These are phyloP conservation scores for Bombus sibiricus DNA, from an alignment of 1,140 invertebrate species.

Conservation along the genomic window DNA sequence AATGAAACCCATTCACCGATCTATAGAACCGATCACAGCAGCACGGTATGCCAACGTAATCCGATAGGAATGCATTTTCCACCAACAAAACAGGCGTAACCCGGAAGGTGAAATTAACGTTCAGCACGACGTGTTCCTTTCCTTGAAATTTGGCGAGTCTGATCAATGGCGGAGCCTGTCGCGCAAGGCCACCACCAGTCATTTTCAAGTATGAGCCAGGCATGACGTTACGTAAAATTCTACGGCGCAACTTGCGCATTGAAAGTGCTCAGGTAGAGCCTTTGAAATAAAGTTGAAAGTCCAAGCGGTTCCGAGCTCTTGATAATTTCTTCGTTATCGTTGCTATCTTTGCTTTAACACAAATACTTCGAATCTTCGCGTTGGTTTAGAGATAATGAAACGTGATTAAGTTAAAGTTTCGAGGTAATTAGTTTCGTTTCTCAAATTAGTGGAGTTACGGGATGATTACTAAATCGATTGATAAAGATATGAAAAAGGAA, in stretches of 20 bases:
- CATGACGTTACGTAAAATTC: background rate
- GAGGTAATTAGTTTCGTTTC: background rate
- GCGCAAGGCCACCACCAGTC: background rate
- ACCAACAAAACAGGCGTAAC: conserved; percentile 34
- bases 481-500: background rate
- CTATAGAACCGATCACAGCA: conserved; percentile 35
- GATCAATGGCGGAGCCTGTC: no score
- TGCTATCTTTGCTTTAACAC: background rate
- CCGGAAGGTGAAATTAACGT: conserved; percentile 23
- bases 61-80: conserved; percentile 71
- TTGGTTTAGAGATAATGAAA: background rate
- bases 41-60: conserved; percentile 54
- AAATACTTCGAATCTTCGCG: background rate
- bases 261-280: background rate
- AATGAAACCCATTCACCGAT: conserved; percentile 65
- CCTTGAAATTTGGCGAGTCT: conserved; percentile 14
- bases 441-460: background rate
- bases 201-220: background rate
- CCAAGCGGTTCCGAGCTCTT: background rate
- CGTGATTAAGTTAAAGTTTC: background rate
- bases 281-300: background rate
- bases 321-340: background rate
- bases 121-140: background rate
- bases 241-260: background rate
- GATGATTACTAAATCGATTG: background rate